phyloP scores from a whole-genome alignment of 1,140 invertebrate species.

The Bombyx mandarina region DNA sequence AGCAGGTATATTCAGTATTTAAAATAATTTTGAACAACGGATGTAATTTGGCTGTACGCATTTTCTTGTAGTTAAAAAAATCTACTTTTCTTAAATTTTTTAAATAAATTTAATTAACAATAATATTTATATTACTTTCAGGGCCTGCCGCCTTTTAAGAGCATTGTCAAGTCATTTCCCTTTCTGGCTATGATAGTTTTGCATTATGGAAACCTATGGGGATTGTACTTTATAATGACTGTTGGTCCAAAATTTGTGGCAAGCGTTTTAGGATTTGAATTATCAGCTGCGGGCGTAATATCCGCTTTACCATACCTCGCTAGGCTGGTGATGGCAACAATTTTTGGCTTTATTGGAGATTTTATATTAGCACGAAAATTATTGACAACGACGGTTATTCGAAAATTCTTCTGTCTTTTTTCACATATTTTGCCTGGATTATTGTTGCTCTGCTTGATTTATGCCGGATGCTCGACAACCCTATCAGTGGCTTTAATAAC shows the following conservation, averaged over 20 bases:
- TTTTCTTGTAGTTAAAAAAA: too few relatives aligned
- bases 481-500: conserved; percentile 78
- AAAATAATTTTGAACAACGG: too few relatives aligned
- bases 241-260: conserved; percentile 91
- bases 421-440: conserved; percentile 81
- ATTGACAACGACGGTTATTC: conserved; percentile 74
- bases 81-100: too few relatives aligned
- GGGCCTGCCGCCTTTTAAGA: conserved; percentile 72
- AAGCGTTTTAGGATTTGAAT: conserved; percentile 84
- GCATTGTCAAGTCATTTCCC: conserved; percentile 75
- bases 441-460: conserved; percentile 76
- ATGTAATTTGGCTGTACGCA: too few relatives aligned
- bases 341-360: conserved; percentile 79
- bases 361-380: conserved; percentile 72
- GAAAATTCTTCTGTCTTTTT: conserved; percentile 80
- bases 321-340: conserved; percentile 74
- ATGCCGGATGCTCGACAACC: conserved; percentile 76
- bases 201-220: conserved; percentile 85
- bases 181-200: conserved; percentile 77
- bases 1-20: too few relatives aligned
- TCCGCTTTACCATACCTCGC: conserved; percentile 80
- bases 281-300: conserved; percentile 79
- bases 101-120: too few relatives aligned
- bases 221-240: conserved; percentile 86
- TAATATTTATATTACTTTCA: conserved; percentile 30